Conservation (phyloP, 2,888 invertebrate species). For the Plagodis pulveraria region DNA sequence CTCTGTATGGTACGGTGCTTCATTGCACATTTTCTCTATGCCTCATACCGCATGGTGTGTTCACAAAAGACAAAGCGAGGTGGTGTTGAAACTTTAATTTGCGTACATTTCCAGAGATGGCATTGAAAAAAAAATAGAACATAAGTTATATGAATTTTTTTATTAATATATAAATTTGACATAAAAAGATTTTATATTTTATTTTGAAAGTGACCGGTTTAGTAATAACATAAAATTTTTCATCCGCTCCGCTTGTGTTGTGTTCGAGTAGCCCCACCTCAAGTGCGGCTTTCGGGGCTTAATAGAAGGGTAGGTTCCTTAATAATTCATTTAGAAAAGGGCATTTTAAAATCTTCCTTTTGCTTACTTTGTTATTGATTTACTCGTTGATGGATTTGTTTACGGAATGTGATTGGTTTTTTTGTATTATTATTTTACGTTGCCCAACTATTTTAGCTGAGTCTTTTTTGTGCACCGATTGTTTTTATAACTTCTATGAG, state of each 20-base stretch:
- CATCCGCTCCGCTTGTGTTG: slow-evolving; percentile 31
- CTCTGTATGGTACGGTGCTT: too few relatives aligned
- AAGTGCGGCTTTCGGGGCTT: slow-evolving; percentile 44
- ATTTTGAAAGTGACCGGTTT: too few relatives aligned
- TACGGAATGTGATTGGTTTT: not conserved
- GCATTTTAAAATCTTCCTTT: slow-evolving; percentile 36
- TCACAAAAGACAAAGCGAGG: too few relatives aligned
- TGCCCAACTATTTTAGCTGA: not conserved
- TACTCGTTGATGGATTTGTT: slow-evolving; percentile 17
- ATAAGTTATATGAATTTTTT: too few relatives aligned
- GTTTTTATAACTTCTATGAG: not conserved
- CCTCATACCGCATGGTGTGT: too few relatives aligned
- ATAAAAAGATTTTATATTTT: too few relatives aligned
- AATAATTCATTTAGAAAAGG: slow-evolving; percentile 46
- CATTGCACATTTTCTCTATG: too few relatives aligned
- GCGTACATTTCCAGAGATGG: too few relatives aligned
- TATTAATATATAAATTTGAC: too few relatives aligned
- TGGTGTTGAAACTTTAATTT: too few relatives aligned
- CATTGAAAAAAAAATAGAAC: too few relatives aligned
- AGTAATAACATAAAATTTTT: too few relatives aligned
- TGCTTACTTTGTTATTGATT: slow-evolving; percentile 51
- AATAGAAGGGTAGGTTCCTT: slow-evolving; percentile 54
- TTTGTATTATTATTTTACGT: not conserved
- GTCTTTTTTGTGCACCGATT: not conserved
- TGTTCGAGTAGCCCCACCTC: slow-evolving; percentile 21